A percentile compares a stretch with the other conserved stretches of the same genome.
Evolutionary conservation across 2,113 vertebrate genomes (phyloP).

Genomic region (Hyperoodon ampullatus): DNA sequence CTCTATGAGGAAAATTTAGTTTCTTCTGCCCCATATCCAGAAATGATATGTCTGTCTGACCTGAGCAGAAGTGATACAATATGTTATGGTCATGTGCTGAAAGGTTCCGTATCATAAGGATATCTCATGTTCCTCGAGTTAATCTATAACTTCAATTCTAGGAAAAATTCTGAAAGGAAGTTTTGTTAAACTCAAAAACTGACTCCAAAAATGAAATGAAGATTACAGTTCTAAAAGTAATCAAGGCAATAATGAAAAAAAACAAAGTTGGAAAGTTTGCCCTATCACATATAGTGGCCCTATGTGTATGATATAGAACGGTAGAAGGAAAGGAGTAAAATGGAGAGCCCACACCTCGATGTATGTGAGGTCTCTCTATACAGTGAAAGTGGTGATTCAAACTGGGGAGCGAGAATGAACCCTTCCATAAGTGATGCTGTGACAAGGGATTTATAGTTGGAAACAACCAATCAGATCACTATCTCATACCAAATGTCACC

Average conservation of each 20-base stretch:
- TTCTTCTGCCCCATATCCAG: not conserved
- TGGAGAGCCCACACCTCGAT: not conserved
- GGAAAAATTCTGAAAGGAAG: not conserved
- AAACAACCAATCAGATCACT: not conserved
- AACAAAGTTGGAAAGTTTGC: not conserved
- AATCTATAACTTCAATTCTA: not conserved
- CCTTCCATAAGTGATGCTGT: not conserved
- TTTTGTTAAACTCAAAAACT: conserved; percentile 18
- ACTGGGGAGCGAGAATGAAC: not conserved
- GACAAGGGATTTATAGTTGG: not conserved
- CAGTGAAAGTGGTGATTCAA: not conserved
- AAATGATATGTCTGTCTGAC: not conserved
- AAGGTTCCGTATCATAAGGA: not conserved
- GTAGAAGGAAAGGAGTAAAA: not conserved
- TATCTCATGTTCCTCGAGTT: not conserved
- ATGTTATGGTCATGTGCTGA: not conserved
- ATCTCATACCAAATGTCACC: not conserved
- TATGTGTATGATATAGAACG: not conserved
- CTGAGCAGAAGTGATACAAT: not conserved
- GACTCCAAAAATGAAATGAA: conserved; percentile 35
- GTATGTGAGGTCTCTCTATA: not conserved
- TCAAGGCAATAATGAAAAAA: not conserved
- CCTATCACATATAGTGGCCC: not conserved
- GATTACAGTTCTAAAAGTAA: not conserved
- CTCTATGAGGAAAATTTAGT: not conserved